phyloP scores from a whole-genome alignment of 2,113 vertebrate species.

The Rhinichthys klamathensis region DNA sequence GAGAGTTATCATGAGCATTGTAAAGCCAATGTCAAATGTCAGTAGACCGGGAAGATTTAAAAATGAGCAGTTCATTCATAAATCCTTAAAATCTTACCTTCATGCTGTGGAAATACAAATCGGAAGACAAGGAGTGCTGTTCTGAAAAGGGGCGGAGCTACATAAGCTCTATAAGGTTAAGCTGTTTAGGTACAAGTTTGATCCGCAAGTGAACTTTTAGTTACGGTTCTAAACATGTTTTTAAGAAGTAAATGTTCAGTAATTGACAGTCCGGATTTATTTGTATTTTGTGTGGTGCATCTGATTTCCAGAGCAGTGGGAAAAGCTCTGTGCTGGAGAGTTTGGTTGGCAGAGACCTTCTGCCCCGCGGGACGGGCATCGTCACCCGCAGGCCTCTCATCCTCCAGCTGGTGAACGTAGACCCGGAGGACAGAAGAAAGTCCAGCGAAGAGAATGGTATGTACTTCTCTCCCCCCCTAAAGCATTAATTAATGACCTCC shows the following conservation, averaged over 20 bases:
- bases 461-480: background rate
- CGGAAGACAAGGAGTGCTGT: too few relatives aligned
- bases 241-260: background rate
- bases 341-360: conserved; percentile 91
- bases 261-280: background rate
- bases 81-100: too few relatives aligned
- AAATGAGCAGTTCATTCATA: too few relatives aligned
- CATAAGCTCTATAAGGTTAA: background rate
- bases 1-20: too few relatives aligned
- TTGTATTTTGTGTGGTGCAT: conserved; percentile 19
- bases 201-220: background rate
- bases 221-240: background rate
- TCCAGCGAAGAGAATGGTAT: conserved; percentile 93
- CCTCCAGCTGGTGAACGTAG: conserved; percentile 92
- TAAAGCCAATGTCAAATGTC: too few relatives aligned
- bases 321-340: conserved; percentile 98
- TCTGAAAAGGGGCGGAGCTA: too few relatives aligned
- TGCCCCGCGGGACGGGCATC: conserved; percentile 95
- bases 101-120: too few relatives aligned
- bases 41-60: too few relatives aligned
- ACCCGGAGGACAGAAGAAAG: conserved; percentile 89
- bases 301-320: conserved; percentile 91
- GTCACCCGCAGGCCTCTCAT: conserved; percentile 96
- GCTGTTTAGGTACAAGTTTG: conserved; percentile 24
- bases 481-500: background rate